Evolutionary conservation across 2,113 vertebrate species (phyloP).

Genomic region (Colius striatus): DNA sequence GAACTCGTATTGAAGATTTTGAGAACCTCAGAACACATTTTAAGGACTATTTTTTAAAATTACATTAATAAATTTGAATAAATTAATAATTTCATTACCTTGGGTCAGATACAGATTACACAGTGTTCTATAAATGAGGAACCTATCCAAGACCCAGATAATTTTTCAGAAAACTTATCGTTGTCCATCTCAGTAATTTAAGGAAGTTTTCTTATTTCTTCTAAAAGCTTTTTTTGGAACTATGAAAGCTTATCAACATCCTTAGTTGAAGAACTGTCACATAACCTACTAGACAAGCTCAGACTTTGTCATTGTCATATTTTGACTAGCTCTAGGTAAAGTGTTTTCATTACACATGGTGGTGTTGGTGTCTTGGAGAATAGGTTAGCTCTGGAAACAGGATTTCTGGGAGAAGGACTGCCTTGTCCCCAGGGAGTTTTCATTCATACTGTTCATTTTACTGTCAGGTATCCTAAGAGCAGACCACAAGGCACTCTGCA

Average conservation of each 20-base stretch:
- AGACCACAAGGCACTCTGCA: neutral
- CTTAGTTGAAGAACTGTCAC: neutral
- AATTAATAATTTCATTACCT: neutral
- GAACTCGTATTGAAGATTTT: neutral
- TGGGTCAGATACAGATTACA: neutral
- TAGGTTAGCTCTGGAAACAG: neutral
- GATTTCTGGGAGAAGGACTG: neutral
- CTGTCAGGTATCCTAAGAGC: neutral
- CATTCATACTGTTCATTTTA: neutral
- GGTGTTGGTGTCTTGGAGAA: neutral
- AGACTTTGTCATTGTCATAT: neutral
- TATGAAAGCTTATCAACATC: neutral
- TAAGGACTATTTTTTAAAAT: neutral
- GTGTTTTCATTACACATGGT: neutral
- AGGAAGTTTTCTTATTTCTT: neutral
- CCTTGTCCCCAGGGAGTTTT: neutral
- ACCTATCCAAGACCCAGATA: neutral
- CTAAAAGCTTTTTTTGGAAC: neutral
- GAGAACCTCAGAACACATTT: neutral
- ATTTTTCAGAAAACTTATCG: neutral
- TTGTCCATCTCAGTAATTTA: neutral
- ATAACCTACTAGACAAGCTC: neutral
- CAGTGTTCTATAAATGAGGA: neutral
- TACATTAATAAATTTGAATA: neutral
- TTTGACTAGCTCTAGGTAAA: neutral